Evolutionary conservation across 2,888 invertebrate species (phyloP), one percentile per base, ranked within the genome.

Genomic region (Agriotes lineatus): DNA sequence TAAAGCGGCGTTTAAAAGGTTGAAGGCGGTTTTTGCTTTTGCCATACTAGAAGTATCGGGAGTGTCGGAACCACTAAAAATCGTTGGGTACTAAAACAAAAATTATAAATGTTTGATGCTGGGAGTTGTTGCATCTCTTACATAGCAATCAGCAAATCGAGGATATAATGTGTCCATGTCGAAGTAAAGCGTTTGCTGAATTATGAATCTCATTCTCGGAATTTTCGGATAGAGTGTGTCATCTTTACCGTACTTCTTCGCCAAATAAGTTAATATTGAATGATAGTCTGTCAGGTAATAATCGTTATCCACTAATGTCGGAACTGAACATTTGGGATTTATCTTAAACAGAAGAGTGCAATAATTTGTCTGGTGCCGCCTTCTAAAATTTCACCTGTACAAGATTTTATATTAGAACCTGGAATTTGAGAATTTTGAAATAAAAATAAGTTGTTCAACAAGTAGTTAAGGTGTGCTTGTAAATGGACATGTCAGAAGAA

Each of bases 321-420:
- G 96, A 68, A 96, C 88, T 37, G 91, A 90, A 82, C 95, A 95
- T 84, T 95, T 94, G 0, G 94, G 94, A 82, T 94, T 95, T 44
- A 94, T 83, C 93, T 93, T 83, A 14, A 25, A 25, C 1, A 14
- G 14, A 18, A 7, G 9, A 6, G 18, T 56, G n/a, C n/a, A n/a
- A n/a, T n/a, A n/a, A n/a, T n/a, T n/a, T n/a, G n/a, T n/a, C n/a
- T n/a, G n/a, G n/a, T n/a, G n/a, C n/a, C n/a, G n/a, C n/a, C n/a
- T n/a, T n/a, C n/a, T n/a, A n/a, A n/a, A n/a, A n/a, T n/a, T n/a
- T n/a, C n/a, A n/a, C n/a, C n/a, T n/a, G n/a, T n/a, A n/a, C n/a
- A n/a, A n/a, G n/a, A n/a, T n/a, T n/a, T n/a, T n/a, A n/a, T n/a
- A n/a, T n/a, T n/a, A n/a, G n/a, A n/a, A n/a, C n/a, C n/a, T n/a